Evolutionary conservation across 2,888 invertebrate genomes (phyloP).

Genomic region (Zaprionus lineosus): DNA sequence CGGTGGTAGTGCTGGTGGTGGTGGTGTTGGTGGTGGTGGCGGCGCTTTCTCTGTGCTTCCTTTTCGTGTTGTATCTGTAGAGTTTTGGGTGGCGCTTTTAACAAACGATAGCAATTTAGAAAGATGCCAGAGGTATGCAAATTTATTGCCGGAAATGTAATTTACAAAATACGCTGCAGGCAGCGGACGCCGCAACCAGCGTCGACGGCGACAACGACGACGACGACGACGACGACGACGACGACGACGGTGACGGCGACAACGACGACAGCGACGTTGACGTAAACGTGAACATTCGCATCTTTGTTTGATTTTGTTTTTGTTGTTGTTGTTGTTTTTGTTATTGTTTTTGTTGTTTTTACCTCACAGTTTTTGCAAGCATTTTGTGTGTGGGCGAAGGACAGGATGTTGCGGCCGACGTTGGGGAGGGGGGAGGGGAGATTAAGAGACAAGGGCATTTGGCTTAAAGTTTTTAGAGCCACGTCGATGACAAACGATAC

Average conservation of each 20-base stretch:
- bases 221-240: constrained; percentile 17
- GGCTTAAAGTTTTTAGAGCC: too few relatives aligned
- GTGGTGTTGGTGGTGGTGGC: constrained; percentile 32
- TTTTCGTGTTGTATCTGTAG: constrained; percentile 10
- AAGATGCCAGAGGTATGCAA: constrained; percentile 82
- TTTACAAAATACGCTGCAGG: constrained; percentile 82
- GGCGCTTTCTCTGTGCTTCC: neutral
- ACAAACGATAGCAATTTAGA: constrained; percentile 82
- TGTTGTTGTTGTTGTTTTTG: constrained; percentile 15
- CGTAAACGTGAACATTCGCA: constrained; percentile 24
- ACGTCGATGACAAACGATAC: too few relatives aligned
- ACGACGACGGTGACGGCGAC: neutral
- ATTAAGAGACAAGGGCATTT: constrained; percentile 8
- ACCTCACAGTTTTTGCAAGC: constrained; percentile 9
- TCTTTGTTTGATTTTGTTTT: constrained; percentile 34
- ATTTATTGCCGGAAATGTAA: constrained; percentile 83
- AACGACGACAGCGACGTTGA: constrained; percentile 14
- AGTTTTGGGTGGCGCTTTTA: constrained; percentile 64
- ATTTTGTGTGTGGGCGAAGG: constrained; percentile 1
- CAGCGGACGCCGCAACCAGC: constrained; percentile 52
- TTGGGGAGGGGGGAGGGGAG: constrained; percentile 14
- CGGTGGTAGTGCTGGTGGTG: constrained; percentile 14
- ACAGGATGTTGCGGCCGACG: constrained; percentile 12
- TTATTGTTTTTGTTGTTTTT: neutral
- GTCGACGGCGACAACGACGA: neutral